These are phyloP conservation scores for Delichon dasypus DNA, from an alignment of 2,797 vertebrate species.

Conservation along the genomic window DNA sequence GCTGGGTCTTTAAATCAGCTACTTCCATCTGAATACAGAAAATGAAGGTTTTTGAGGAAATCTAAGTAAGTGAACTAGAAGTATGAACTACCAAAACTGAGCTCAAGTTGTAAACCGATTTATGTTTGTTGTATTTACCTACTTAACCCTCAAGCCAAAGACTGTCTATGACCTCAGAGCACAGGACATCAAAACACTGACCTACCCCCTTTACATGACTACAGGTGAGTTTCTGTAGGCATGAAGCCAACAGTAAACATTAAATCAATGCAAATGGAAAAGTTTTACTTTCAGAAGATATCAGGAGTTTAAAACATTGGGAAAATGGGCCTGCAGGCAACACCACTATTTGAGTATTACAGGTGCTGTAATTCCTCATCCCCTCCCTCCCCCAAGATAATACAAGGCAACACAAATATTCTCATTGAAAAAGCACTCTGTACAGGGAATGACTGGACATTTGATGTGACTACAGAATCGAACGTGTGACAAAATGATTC, in stretches of 20 bases:
- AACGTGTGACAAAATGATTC: slow-evolving; percentile 5
- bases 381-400: slow-evolving; percentile 4
- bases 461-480: background rate
- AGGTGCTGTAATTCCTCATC: background rate
- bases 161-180: slow-evolving; percentile 4
- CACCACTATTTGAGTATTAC: background rate
- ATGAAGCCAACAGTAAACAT: slow-evolving; percentile 5
- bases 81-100: background rate
- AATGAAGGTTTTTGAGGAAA: background rate
- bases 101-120: slow-evolving; percentile 7
- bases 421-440: background rate
- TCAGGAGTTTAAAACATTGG: background rate
- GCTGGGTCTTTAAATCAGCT: background rate
- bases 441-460: slow-evolving; percentile 44
- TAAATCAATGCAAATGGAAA: background rate
- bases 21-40: background rate
- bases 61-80: background rate
- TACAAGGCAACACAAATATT: slow-evolving; percentile 52
- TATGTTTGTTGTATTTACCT: background rate
- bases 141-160: slow-evolving; percentile 20
- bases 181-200: slow-evolving; percentile 15
- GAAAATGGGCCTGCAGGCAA: slow-evolving; percentile 32
- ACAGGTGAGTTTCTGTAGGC: slow-evolving; percentile 18
- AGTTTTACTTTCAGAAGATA: background rate
- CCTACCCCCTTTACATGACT: background rate